Conservation (phyloP, 2,113 vertebrate species). For the Falco punctatus region DNA sequence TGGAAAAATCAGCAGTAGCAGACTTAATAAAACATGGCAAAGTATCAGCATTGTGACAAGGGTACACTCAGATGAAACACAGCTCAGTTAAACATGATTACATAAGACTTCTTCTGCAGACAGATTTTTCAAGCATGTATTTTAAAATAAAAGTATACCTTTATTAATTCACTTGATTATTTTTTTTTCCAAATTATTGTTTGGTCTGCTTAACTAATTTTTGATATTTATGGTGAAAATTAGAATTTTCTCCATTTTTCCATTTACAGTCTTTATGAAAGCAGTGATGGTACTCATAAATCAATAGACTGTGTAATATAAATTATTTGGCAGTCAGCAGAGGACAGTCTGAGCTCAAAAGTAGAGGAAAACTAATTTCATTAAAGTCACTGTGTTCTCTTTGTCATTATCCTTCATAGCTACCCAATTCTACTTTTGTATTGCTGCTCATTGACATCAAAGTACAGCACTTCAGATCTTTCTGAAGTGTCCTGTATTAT, state of each 20-base stretch:
- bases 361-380: not conserved
- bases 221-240: not conserved
- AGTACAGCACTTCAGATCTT: not conserved
- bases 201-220: not conserved
- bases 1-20: not conserved
- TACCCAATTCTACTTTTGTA: not conserved
- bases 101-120: not conserved
- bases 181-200: not conserved
- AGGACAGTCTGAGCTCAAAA: not conserved
- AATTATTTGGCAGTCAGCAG: not conserved
- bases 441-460: not conserved
- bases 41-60: not conserved
- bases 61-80: not conserved
- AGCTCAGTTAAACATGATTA: not conserved
- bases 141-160: not conserved
- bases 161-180: not conserved
- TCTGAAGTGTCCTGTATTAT: not conserved
- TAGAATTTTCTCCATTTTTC: not conserved
- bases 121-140: not conserved
- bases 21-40: not conserved
- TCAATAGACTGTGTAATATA: not conserved
- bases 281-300: not conserved
- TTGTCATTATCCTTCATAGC: not conserved
- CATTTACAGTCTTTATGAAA: not conserved
- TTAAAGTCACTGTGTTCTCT: not conserved